phyloP scores from a whole-genome alignment of 2,888 invertebrate genomes.

The Macrophya annulata region DNA sequence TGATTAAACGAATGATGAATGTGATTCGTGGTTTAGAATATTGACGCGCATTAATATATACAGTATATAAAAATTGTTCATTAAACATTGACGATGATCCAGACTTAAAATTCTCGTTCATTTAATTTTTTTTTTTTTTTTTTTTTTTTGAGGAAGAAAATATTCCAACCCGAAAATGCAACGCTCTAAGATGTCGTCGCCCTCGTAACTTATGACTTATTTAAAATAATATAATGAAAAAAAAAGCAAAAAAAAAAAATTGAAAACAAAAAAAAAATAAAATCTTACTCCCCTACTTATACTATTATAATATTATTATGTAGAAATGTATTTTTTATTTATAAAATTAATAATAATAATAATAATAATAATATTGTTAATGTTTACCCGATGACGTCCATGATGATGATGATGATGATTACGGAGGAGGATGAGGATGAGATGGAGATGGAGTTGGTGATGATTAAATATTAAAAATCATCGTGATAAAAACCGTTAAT shows the following conservation, averaged over 20 bases:
- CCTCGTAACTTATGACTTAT: slow-evolving; percentile 32
- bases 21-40: slow-evolving; percentile 18
- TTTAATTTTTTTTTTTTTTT: background rate
- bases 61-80: background rate
- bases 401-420: slow-evolving; percentile 32
- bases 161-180: slow-evolving; percentile 25
- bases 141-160: slow-evolving; percentile 14
- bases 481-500: slow-evolving; percentile 50
- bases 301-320: slow-evolving; percentile 45
- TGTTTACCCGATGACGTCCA: slow-evolving; percentile 46
- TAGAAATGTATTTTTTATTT: slow-evolving; percentile 57
- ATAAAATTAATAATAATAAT: slow-evolving; percentile 49
- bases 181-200: slow-evolving; percentile 46
- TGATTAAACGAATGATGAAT: background rate
- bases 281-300: slow-evolving; percentile 26
- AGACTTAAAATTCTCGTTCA: background rate
- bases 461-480: slow-evolving; percentile 33
- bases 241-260: background rate
- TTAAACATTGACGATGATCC: background rate
- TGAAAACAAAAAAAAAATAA: background rate
- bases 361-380: slow-evolving; percentile 50
- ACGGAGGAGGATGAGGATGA: background rate
- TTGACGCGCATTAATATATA: slow-evolving; percentile 20
- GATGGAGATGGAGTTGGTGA: slow-evolving; percentile 34
- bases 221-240: slow-evolving; percentile 21